phyloP scores from a whole-genome alignment of 1,140 invertebrate species.

The Apis florea region DNA sequence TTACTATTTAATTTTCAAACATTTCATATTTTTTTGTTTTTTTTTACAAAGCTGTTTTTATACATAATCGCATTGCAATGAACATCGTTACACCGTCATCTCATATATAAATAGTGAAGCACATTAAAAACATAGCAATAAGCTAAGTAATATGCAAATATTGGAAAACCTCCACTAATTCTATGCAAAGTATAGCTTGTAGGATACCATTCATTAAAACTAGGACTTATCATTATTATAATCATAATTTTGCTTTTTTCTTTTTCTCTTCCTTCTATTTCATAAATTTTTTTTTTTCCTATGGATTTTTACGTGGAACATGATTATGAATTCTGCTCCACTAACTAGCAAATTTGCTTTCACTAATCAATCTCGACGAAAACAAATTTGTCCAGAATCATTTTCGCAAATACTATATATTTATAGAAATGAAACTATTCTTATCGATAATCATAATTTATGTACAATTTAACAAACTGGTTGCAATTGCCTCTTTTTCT shows the following conservation, averaged over 20 bases:
- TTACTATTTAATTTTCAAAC: background rate
- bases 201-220: slow-evolving; percentile 73
- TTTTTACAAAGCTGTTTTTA: background rate
- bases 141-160: slow-evolving; percentile 73
- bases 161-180: slow-evolving; percentile 91
- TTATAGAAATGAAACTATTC: slow-evolving; percentile 46
- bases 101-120: slow-evolving; percentile 61
- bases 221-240: slow-evolving; percentile 50
- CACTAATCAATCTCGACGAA: slow-evolving; percentile 4
- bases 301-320: background rate
- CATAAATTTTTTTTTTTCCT: slow-evolving; percentile 5
- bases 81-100: slow-evolving; percentile 56
- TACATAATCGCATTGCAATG: slow-evolving; percentile 25
- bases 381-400: slow-evolving; percentile 35
- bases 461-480: slow-evolving; percentile 53
- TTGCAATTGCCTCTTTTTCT: slow-evolving; percentile 23
- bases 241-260: slow-evolving; percentile 11
- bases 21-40: background rate
- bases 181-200: slow-evolving; percentile 95
- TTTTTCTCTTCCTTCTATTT: slow-evolving; percentile 13
- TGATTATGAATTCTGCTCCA: slow-evolving; percentile 21
- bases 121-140: slow-evolving; percentile 72
- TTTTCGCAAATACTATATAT: slow-evolving; percentile 20
- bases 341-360: slow-evolving; percentile 28
- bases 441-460: slow-evolving; percentile 53